Evolutionary conservation across 92 coral and sea anemone genomes (phyloP).

Genomic region (Galaxea fascicularis): DNA sequence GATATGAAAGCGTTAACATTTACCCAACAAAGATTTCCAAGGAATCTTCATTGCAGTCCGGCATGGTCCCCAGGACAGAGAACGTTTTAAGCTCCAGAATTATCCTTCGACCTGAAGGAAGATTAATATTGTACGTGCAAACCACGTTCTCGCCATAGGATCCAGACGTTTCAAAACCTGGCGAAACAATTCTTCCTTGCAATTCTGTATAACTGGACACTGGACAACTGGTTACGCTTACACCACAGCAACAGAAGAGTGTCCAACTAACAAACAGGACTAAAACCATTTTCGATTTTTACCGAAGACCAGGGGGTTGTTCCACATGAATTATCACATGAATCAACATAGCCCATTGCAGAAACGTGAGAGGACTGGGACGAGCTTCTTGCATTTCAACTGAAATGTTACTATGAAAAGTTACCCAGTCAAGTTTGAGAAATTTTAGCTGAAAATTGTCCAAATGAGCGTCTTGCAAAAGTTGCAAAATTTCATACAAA

Average conservation of each 20-base stretch:
- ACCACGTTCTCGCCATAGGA: constrained; percentile 2
- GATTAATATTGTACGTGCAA: constrained; percentile 20
- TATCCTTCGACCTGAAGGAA: constrained; percentile 43
- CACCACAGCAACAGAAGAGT: background rate
- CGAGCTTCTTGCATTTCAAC: too few relatives aligned
- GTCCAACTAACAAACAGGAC: background rate
- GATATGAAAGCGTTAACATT: background rate
- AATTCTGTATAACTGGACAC: background rate
- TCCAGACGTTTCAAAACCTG: background rate
- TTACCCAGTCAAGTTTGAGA: too few relatives aligned
- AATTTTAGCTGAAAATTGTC: too few relatives aligned
- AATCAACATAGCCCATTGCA: too few relatives aligned
- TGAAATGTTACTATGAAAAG: too few relatives aligned
- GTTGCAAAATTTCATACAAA: too few relatives aligned
- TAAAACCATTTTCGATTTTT: background rate
- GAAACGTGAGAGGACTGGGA: too few relatives aligned
- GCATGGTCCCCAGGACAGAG: constrained; percentile 53
- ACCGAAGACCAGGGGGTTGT: background rate
- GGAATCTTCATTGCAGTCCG: constrained; percentile 55
- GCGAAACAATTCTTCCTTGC: constrained; percentile 21
- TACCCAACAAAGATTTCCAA: constrained; percentile 67
- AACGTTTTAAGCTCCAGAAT: constrained; percentile 37
- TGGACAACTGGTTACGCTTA: background rate
- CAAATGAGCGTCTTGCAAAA: too few relatives aligned
- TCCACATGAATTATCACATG: too few relatives aligned